Evolutionary conservation across 2,113 vertebrate genomes (phyloP).

Genomic region (Canis aureus): DNA sequence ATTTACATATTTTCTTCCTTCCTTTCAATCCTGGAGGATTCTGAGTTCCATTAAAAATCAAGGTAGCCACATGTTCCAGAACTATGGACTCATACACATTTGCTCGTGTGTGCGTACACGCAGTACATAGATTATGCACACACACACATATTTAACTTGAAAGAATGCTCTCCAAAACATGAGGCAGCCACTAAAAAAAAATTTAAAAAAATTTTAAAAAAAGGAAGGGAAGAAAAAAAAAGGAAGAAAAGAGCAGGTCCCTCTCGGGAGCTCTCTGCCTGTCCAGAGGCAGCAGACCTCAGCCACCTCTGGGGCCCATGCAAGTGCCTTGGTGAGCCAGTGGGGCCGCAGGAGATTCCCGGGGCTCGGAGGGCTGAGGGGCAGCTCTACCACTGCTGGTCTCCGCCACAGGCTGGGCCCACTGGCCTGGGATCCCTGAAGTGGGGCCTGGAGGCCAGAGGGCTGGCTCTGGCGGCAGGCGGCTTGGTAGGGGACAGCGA

Average conservation of each 20-base stretch:
- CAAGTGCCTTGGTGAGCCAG: background rate
- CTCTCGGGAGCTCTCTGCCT: background rate
- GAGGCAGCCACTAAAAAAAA: conserved; percentile 17
- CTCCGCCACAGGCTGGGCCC: background rate
- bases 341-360: background rate
- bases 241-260: background rate
- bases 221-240: background rate
- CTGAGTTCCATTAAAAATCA: conserved; percentile 50
- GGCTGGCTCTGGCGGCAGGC: background rate
- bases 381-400: fast-evolving
- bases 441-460: background rate
- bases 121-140: background rate
- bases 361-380: background rate
- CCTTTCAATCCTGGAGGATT: conserved; percentile 46
- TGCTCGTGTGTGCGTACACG: background rate
- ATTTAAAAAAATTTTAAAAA: background rate
- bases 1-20: conserved; percentile 78
- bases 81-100: background rate
- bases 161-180: conserved; percentile 19
- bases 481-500: background rate
- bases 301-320: no score
- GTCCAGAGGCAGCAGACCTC: fast-evolving
- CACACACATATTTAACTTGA: background rate
- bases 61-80: background rate
- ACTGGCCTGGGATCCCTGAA: background rate